Evolutionary conservation across 2,113 vertebrate species (phyloP), one percentile per base, ranked within the genome.

Genomic region (Atractosteus spatula): DNA sequence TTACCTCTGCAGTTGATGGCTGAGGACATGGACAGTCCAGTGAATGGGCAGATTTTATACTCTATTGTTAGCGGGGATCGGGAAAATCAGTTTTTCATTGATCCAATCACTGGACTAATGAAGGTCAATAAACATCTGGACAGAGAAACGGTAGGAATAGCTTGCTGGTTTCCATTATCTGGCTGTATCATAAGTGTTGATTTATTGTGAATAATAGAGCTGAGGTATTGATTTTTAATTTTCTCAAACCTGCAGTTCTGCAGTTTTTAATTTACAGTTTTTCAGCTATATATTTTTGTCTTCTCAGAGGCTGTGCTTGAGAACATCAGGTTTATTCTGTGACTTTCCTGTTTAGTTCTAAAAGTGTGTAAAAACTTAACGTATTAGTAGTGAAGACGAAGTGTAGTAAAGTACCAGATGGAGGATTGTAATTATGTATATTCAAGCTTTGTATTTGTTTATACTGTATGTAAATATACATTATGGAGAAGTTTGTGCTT

Each of bases 71-170:
- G 80, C 51, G 97, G 97, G 4, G 96, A 99, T 85, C 86, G 75
- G 71, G 92, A 96, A 79, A 94, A 90, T 71, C 94, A 97, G 83
- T 99, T 99, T 90, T 89, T 92, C 1, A 90, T 99, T 55, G 95
- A 98, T 86, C 94, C 95, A 62, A 77, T 91, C 75, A 80, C 89
- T 68, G 97, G 96, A 55, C 90, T 96, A 3, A 90, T 99, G 84
- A 96, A 94, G 68, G 94, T 99, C 81, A 96, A 97, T 84, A 96
- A 97, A 84, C 96, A 91, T 72, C 91, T 98, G 87, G 97, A 99
- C 83, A 88, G 95, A 77, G 97, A 99, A 89, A 91, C 84, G 85
- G 97, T 99, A 86, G 94, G 95, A 59, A 70, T 8, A 7, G 17
- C 43, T n/a, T 59, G 56, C 13, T 59, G 56, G 7, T 13, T 59